A percentile compares a stretch with the other conserved stretches of the same genome.
Evolutionary conservation across 2,113 vertebrate genomes (phyloP).

Genomic region (Meleagris gallopavo): DNA sequence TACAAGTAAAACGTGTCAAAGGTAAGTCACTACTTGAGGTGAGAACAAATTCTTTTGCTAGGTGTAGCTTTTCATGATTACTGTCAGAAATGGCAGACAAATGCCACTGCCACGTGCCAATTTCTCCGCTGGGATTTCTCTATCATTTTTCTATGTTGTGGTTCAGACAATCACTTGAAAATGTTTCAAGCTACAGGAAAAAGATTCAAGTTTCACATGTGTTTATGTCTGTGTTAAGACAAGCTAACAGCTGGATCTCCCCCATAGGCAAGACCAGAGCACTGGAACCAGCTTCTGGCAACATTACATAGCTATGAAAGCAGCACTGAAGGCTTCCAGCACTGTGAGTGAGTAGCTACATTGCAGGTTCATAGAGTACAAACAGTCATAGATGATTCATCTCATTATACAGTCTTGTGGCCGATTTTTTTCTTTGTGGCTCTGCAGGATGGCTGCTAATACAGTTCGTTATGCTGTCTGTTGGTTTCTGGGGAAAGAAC

Average conservation of each 20-base stretch:
- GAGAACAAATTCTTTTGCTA: neutral
- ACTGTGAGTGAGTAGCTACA: neutral
- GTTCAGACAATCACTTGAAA: neutral
- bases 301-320: neutral
- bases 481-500: neutral
- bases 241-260: neutral
- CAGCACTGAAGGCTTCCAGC: neutral
- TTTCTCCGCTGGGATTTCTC: neutral
- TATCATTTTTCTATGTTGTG: neutral
- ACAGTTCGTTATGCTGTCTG: neutral
- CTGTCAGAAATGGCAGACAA: neutral
- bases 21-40: neutral
- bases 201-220: neutral
- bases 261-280: neutral
- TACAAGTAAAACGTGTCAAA: neutral
- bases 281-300: neutral
- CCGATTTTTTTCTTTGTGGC: neutral
- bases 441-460: neutral
- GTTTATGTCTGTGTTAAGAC: neutral
- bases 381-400: neutral
- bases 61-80: neutral
- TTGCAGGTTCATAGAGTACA: neutral
- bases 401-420: neutral
- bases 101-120: neutral
- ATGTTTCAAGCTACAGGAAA: neutral